A percentile compares a stretch with the other conserved stretches of the same genome.
Conservation (phyloP, 1,140 invertebrate genomes). For the Wiebesia pumilae region DNA sequence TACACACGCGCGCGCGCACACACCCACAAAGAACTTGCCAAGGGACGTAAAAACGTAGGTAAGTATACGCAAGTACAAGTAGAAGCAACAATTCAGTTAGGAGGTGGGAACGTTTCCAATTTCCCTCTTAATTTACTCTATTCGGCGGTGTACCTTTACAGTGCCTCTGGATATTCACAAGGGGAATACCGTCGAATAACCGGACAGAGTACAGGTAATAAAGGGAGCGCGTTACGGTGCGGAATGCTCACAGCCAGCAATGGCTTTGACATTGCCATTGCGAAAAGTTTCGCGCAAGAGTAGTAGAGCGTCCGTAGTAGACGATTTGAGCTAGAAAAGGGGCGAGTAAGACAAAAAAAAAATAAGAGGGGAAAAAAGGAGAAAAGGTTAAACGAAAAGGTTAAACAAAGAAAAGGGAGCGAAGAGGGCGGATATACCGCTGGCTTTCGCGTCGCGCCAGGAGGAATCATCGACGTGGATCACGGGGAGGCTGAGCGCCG, state of each 20-base stretch:
- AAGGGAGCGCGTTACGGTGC: background rate
- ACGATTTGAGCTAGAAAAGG: background rate
- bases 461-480: background rate
- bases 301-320: background rate
- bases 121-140: slow-evolving; percentile 2
- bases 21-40: background rate
- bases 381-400: background rate
- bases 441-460: background rate
- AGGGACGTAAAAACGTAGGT: background rate
- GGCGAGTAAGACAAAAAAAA: background rate
- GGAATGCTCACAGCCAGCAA: slow-evolving; percentile 22
- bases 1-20: no score
- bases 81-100: background rate
- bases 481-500: no score
- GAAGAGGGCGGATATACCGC: no score
- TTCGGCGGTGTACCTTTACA: background rate
- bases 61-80: background rate
- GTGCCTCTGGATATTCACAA: background rate
- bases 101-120: slow-evolving; percentile 20
- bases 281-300: background rate
- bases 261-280: slow-evolving; percentile 11
- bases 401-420: background rate
- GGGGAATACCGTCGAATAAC: background rate
- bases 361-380: background rate
- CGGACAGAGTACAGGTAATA: slow-evolving; percentile 10